Percentiles rank a stretch among this genome's conserved stretches.
Conservation (phyloP, 2,113 vertebrate species). For the Sialia sialis region DNA sequence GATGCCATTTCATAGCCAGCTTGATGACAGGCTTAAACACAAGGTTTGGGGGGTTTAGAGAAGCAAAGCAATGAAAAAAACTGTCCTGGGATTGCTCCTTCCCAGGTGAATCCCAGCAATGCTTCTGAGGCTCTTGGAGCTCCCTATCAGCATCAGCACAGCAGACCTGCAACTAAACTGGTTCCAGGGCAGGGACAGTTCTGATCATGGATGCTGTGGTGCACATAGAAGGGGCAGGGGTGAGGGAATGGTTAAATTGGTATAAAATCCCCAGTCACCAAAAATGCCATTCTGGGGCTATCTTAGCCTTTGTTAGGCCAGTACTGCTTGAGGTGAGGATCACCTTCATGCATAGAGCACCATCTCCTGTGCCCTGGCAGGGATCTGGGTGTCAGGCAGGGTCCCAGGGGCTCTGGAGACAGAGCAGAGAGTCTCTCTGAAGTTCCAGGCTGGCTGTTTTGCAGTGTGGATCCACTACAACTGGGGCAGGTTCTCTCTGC, state of each 20-base stretch:
- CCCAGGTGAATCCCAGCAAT: not conserved
- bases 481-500: not conserved
- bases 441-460: not conserved
- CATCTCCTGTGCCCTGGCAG: not conserved
- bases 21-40: not conserved
- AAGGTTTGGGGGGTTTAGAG: not conserved
- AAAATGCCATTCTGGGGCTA: not conserved
- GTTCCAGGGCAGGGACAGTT: too few relatives aligned
- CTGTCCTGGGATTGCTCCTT: not conserved
- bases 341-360: rapidly evolving
- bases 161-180: not conserved
- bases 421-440: not conserved
- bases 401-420: not conserved
- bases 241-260: not conserved
- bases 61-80: not conserved
- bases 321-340: not conserved
- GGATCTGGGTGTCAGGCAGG: not conserved
- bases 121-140: too few relatives aligned
- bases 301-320: not conserved
- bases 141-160: not conserved
- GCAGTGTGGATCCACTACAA: rapidly evolving
- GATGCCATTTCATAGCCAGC: not conserved
- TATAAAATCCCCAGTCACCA: not conserved
- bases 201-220: not conserved
- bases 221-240: rapidly evolving